Conservation (phyloP, 2,797 vertebrate species). For the Remorina albescens region DNA sequence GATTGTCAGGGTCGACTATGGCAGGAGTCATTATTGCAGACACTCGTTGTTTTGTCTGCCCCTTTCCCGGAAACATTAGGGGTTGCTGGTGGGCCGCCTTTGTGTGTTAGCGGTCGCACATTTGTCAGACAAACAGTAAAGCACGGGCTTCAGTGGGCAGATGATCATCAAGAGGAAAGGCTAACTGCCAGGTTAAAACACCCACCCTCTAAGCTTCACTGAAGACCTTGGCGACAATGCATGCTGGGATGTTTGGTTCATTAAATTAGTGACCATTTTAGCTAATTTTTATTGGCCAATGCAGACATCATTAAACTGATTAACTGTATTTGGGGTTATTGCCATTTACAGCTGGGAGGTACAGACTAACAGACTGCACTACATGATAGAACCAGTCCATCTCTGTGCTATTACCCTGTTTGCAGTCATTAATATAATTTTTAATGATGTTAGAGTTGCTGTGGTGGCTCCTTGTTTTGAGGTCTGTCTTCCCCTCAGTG, state of each 20-base stretch:
- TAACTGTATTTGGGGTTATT: too few relatives aligned
- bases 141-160: not conserved
- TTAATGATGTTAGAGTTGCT: too few relatives aligned
- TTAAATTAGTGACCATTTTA: too few relatives aligned
- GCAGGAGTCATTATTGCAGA: not conserved
- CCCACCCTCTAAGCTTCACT: not conserved
- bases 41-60: not conserved
- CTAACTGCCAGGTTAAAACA: not conserved
- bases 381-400: too few relatives aligned
- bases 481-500: too few relatives aligned
- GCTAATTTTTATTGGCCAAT: too few relatives aligned
- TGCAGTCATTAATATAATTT: too few relatives aligned
- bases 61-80: not conserved
- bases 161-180: not conserved
- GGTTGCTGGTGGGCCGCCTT: not conserved
- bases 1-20: not conserved
- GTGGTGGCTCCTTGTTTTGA: too few relatives aligned
- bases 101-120: not conserved
- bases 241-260: not conserved
- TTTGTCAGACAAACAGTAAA: not conserved
- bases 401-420: too few relatives aligned
- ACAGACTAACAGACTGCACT: too few relatives aligned
- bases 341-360: too few relatives aligned
- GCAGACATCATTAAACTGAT: too few relatives aligned
- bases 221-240: not conserved